phyloP scores from a whole-genome alignment of 2,797 vertebrate genomes.

The Tolypeutes matacus region DNA sequence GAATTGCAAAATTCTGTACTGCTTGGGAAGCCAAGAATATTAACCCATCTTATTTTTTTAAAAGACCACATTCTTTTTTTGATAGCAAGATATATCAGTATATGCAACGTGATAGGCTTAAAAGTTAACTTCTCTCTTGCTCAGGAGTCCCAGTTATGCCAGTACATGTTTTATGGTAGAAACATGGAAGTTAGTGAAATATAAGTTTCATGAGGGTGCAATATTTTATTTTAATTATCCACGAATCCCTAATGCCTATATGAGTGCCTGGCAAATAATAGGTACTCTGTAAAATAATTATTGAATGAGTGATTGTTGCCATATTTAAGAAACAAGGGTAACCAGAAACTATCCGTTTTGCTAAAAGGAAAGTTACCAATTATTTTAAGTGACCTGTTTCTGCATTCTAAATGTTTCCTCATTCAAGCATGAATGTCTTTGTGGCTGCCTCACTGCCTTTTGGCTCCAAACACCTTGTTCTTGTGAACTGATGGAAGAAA shows the following conservation, averaged over 20 bases:
- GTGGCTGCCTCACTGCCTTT: neutral
- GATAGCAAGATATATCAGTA: neutral
- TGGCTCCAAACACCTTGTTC: constrained; percentile 52
- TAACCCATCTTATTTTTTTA: neutral
- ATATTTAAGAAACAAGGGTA: constrained; percentile 14
- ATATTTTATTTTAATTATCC: constrained; percentile 17
- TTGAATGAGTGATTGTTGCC: neutral
- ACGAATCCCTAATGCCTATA: neutral
- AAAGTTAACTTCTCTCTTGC: neutral
- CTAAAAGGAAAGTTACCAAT: neutral
- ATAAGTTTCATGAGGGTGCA: neutral
- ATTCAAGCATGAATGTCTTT: neutral
- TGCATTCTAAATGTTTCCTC: neutral
- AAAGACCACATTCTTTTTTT: neutral
- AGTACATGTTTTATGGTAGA: neutral
- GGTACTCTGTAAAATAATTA: constrained; percentile 35
- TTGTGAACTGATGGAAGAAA: constrained; percentile 38
- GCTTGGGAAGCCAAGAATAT: constrained; percentile 52
- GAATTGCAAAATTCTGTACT: constrained; percentile 55
- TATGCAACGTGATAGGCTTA: neutral
- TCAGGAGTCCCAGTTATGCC: neutral
- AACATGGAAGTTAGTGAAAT: neutral
- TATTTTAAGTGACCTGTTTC: constrained; percentile 53
- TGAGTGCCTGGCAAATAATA: constrained; percentile 2
- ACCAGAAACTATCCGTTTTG: neutral